phyloP scores from a whole-genome alignment of 2,113 vertebrate genomes.

The Ameiurus melas region DNA sequence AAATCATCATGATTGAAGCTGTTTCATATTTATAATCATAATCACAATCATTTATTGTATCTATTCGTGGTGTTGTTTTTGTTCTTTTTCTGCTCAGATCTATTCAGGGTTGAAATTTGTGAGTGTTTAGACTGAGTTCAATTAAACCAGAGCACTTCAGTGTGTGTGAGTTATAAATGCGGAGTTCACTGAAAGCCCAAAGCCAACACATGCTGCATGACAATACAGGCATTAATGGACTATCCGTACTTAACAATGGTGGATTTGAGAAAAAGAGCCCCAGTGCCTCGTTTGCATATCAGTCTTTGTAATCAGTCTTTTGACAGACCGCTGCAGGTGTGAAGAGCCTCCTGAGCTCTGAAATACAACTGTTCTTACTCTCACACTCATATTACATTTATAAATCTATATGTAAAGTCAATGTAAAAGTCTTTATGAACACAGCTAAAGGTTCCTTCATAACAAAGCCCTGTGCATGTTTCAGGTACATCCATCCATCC shows the following conservation, averaged over 20 bases:
- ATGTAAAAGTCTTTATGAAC: no score
- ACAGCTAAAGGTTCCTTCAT: background rate
- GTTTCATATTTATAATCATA: background rate
- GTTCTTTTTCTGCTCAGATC: background rate
- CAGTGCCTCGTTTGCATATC: background rate
- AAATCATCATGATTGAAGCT: background rate
- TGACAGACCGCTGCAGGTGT: background rate
- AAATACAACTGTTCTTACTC: background rate
- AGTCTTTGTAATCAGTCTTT: background rate
- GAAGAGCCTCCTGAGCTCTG: background rate
- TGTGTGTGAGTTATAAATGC: background rate
- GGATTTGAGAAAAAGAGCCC: no score
- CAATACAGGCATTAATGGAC: background rate
- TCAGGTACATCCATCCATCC: no score
- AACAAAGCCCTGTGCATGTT: background rate
- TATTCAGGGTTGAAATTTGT: background rate
- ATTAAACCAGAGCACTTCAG: background rate
- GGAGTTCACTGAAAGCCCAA: background rate
- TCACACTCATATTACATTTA: background rate
- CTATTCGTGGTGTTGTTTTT: background rate
- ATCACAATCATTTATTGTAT: background rate
- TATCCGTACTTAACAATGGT: background rate
- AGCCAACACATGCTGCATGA: background rate
- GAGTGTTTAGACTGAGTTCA: background rate
- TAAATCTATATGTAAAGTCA: background rate